Evolutionary conservation across 2,113 vertebrate genomes (phyloP).

Genomic region (Macquaria australasica): DNA sequence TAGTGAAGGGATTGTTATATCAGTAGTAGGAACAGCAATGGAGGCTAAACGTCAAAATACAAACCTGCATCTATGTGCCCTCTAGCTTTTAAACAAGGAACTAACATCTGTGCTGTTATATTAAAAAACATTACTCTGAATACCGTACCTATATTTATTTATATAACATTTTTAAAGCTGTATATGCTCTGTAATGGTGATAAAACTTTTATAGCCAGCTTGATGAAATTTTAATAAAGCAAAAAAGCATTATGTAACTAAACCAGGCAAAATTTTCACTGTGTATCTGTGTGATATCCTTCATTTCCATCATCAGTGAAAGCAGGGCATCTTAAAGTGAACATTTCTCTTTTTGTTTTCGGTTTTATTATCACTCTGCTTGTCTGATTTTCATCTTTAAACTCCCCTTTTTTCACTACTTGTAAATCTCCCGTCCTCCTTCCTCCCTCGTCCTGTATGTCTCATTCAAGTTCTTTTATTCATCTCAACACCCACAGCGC

Average conservation of each 20-base stretch:
- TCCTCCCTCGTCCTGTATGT: neutral
- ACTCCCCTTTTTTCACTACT: neutral
- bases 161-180: neutral
- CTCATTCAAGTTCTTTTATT: conserved; percentile 49
- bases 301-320: neutral
- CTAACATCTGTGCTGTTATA: too few species aligned
- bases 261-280: conserved; percentile 2
- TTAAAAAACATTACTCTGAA: too few species aligned
- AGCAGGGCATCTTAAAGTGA: neutral
- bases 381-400: neutral
- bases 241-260: conserved; percentile 35
- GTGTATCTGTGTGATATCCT: neutral
- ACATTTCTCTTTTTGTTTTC: neutral
- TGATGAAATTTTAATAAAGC: conserved; percentile 46
- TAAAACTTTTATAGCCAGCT: conserved; percentile 36
- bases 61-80: too few species aligned
- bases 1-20: too few species aligned
- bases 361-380: neutral
- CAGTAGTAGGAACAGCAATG: too few species aligned
- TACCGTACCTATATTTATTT: too few species aligned
- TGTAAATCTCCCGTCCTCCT: neutral
- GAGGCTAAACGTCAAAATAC: too few species aligned
- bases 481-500: conserved; percentile 43
- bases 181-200: conserved; percentile 16
- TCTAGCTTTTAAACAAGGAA: too few species aligned